These are phyloP conservation scores for Catamblyrhynchus diadema DNA, from an alignment of 2,797 vertebrate genomes.

Conservation along the genomic window DNA sequence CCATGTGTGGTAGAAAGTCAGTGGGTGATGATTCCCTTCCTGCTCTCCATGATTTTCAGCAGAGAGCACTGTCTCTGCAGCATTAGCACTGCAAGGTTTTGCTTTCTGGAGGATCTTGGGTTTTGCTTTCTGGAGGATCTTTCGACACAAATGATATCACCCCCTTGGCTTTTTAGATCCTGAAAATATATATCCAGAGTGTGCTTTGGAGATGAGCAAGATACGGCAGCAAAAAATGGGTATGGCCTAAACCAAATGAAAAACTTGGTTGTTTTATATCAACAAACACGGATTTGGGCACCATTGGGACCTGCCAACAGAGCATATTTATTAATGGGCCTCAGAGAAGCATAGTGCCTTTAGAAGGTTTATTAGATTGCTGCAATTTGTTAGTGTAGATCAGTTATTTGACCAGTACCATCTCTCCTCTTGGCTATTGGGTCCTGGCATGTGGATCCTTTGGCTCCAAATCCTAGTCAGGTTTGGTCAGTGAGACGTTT, in stretches of 20 bases:
- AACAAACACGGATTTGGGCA: background rate
- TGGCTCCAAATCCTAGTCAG: background rate
- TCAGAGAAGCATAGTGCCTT: background rate
- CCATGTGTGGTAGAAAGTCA: background rate
- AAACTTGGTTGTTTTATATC: background rate
- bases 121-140: background rate
- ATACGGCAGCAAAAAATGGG: background rate
- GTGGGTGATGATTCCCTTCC: background rate
- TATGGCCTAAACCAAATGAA: background rate
- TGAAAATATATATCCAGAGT: background rate
- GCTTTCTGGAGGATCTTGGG: background rate
- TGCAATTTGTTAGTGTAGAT: background rate
- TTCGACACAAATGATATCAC: accelerated
- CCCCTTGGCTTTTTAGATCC: background rate
- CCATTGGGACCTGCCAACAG: background rate
- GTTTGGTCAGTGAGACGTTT: background rate
- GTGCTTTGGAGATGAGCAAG: background rate
- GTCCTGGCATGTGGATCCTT: background rate
- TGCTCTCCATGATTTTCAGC: background rate
- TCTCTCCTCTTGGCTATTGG: background rate
- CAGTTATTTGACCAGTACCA: background rate
- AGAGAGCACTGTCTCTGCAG: background rate
- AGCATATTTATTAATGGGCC: background rate
- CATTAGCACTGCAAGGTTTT: background rate
- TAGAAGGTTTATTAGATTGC: background rate